These are phyloP conservation scores for Lamellibrachia satsuma DNA, from an alignment of 2,888 invertebrate genomes.

Conservation along the genomic window DNA sequence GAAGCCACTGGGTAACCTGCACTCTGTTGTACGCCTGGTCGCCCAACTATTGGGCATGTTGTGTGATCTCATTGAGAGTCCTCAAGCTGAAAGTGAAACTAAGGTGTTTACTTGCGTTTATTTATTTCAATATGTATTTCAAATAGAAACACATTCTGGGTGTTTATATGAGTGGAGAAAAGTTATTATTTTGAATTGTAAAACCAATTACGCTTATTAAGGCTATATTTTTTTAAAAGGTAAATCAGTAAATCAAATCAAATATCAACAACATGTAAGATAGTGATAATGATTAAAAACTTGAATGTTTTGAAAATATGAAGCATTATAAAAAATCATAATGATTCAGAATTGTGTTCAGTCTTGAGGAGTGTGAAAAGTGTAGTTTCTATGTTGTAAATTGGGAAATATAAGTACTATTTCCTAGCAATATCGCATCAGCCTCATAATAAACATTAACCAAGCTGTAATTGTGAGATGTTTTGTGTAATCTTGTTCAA, in stretches of 20 bases:
- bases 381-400: background rate
- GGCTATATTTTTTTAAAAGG: background rate
- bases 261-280: no score
- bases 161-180: background rate
- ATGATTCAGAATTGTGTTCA: background rate
- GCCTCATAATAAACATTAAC: background rate
- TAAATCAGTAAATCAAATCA: background rate
- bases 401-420: no score
- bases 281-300: no score
- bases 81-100: background rate
- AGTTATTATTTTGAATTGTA: background rate
- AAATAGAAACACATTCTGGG: no score
- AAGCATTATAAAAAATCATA: background rate
- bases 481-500: background rate
- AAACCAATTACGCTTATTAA: background rate
- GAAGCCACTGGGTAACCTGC: slow-evolving; percentile 53
- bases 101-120: background rate
- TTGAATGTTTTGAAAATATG: no score
- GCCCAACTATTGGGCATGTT: slow-evolving; percentile 34
- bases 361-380: background rate
- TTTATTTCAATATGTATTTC: background rate
- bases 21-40: slow-evolving; percentile 51
- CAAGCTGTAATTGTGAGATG: background rate
- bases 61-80: background rate
- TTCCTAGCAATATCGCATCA: background rate